These are phyloP conservation scores for Porites divaricata DNA, from an alignment of 92 coral and sea anemone genomes.

Conservation along the genomic window DNA sequence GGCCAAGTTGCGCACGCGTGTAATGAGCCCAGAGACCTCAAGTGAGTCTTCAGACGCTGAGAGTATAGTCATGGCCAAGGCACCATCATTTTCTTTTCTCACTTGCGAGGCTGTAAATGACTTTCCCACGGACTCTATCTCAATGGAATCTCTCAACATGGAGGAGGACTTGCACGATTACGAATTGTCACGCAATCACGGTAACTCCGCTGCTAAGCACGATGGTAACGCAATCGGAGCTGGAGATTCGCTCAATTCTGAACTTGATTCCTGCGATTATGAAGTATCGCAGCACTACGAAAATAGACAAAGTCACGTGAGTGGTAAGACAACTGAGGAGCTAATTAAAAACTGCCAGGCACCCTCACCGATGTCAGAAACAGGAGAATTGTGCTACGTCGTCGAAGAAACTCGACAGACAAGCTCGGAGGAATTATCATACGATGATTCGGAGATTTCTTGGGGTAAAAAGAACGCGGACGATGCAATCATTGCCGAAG, in stretches of 20 bases:
- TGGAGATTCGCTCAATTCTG: neutral
- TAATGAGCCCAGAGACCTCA: slow-evolving; percentile 74
- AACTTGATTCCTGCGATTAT: slow-evolving; percentile 22
- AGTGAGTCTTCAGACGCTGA: slow-evolving; percentile 90
- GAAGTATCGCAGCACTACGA: slow-evolving; percentile 60
- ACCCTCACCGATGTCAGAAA: slow-evolving; percentile 45
- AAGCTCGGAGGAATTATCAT: slow-evolving; percentile 81
- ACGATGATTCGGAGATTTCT: slow-evolving; percentile 77
- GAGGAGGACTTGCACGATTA: slow-evolving; percentile 36
- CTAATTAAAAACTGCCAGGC: slow-evolving; percentile 84
- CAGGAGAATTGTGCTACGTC: slow-evolving; percentile 48
- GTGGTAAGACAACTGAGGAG: slow-evolving; percentile 68
- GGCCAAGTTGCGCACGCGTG: slow-evolving; percentile 32
- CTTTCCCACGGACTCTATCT: slow-evolving; percentile 22
- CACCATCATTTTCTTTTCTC: slow-evolving; percentile 79
- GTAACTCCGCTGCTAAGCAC: neutral
- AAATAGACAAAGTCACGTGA: slow-evolving; percentile 1
- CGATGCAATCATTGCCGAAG: slow-evolving; percentile 68
- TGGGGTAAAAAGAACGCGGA: slow-evolving; percentile 84
- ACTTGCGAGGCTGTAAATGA: slow-evolving; percentile 84
- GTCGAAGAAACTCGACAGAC: slow-evolving; percentile 66
- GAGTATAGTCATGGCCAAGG: slow-evolving; percentile 85
- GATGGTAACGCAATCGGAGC: slow-evolving; percentile 21
- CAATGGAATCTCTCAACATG: slow-evolving; percentile 35
- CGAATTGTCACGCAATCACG: slow-evolving; percentile 13